Evolutionary conservation across 37 sponge, comb jelly and placozoan genomes (phyloP).

Genomic region (Geodia barretti): DNA sequence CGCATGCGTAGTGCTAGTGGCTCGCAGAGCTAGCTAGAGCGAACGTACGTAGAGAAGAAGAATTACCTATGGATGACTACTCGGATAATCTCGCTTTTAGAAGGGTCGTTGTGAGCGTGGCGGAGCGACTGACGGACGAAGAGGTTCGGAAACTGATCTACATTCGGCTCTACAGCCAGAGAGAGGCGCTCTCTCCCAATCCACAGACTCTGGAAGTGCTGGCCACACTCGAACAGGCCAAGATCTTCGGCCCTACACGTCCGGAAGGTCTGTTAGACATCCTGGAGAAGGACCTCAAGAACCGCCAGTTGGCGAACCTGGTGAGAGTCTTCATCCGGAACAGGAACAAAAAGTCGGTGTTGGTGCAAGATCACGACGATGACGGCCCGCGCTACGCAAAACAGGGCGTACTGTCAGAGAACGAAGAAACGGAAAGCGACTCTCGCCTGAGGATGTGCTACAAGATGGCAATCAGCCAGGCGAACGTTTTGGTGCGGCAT

Average conservation of each 20-base stretch:
- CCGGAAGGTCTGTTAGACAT: conserved; percentile 39
- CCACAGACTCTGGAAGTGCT: conserved; percentile 2
- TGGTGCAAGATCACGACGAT: no score
- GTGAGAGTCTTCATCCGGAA: conserved; percentile 32
- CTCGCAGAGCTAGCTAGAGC: no score
- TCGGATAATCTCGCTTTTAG: no score
- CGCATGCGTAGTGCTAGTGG: no score
- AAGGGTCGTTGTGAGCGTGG: conserved; percentile 7
- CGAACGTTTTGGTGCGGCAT: no score
- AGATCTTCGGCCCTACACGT: conserved; percentile 1
- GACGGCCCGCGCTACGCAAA: no score
- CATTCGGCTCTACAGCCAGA: conserved; percentile 13
- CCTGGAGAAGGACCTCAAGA: conserved; percentile 25
- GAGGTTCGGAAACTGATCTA: conserved; percentile 8
- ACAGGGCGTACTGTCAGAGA: no score
- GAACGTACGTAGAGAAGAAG: no score
- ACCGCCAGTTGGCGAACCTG: conserved; percentile 9
- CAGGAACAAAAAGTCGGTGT: background rate
- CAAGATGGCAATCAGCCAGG: no score
- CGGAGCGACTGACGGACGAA: conserved; percentile 14
- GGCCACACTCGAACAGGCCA: conserved; percentile 26
- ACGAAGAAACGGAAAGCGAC: no score
- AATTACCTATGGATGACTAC: no score
- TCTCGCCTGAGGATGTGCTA: no score
- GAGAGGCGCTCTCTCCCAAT: conserved; percentile 7